Base-by-base conservation (phyloP, 2,888 invertebrate genomes). In the Drosophila diplacantha region DNA sequence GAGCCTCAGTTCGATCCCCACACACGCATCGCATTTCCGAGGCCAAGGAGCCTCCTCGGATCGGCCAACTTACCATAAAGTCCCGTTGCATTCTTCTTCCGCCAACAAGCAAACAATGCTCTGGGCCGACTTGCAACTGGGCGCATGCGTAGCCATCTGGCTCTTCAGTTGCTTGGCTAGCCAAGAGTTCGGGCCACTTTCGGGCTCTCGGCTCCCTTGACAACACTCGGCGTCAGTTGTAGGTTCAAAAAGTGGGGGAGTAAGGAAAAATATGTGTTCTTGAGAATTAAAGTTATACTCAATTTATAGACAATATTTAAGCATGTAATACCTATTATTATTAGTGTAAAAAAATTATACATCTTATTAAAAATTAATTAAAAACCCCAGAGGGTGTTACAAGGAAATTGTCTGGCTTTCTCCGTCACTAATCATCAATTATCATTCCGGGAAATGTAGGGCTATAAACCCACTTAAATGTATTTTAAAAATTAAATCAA, bases 61-160 rank as follows among this genome's bases (percentile, higher is more conserved):
- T 73, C 73, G 65, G 71, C 65, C 77, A 76, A 82, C 78, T 81
- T 81, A 82, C 81, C 81, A 81, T 81, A 81, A 81, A 81, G 78
- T 76, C 76, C 81, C 81, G 81, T 81, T 81, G 82, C 82, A 81
- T 81, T 76, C 81, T 74, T 81, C 72, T 62, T 53, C 67, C 65
- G 70, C 76, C 61, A 81, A 73, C 81, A 78, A 80, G 73, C 79
- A 68, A 65, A 67, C 58, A 54, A 65, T 46, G 58, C 63, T 44
- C 53, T 58, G 49, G 49, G 51, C 29, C 50, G 18, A 46, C 44
- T 46, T 14, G 29, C 37, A 58, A n/a, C n/a, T n/a, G n/a, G 54
- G 63, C 75, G 60, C 69, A 79, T 79, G 81, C 79, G 79, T 79
- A 81, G 56, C 31, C 34, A 49, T 22, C 41, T 64, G 76, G 54